Evolutionary conservation across 2,113 vertebrate genomes (phyloP).

Genomic region (Entomyzon cyanotis): DNA sequence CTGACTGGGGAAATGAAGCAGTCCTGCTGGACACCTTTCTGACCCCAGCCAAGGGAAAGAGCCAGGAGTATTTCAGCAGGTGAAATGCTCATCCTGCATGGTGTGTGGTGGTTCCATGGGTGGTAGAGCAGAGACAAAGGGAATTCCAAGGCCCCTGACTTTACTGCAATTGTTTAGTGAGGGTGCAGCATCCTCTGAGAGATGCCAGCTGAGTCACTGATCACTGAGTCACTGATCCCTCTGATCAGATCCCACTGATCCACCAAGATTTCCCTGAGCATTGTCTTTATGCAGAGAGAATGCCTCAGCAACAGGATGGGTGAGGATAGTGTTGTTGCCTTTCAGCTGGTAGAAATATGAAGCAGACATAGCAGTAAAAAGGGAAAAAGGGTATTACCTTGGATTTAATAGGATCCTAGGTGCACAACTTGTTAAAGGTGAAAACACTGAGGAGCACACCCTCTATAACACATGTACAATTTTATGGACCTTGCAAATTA

Average conservation of each 20-base stretch:
- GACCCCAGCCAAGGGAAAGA: not conserved
- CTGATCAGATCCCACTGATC: too few relatives aligned
- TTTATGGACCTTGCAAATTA: too few relatives aligned
- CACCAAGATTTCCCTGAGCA: not conserved
- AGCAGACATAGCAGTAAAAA: too few relatives aligned
- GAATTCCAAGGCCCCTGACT: not conserved
- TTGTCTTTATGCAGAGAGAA: not conserved
- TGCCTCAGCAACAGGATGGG: not conserved
- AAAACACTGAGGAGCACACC: too few relatives aligned
- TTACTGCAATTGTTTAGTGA: rapidly evolving
- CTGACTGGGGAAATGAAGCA: not conserved
- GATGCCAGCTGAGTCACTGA: not conserved
- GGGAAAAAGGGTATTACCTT: too few relatives aligned
- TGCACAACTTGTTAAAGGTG: too few relatives aligned
- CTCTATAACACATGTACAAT: too few relatives aligned
- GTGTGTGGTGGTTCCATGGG: rapidly evolving
- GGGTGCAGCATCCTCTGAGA: not conserved
- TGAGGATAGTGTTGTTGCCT: not conserved
- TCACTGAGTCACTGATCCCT: not conserved
- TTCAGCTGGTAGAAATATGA: too few relatives aligned
- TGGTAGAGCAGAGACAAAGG: not conserved
- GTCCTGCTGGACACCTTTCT: rapidly evolving
- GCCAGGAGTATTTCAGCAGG: not conserved
- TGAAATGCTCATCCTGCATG: rapidly evolving
- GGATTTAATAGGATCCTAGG: too few relatives aligned